These are phyloP conservation scores for Muschampia plurimacula DNA, from an alignment of 2,888 invertebrate species.

Conservation along the genomic window DNA sequence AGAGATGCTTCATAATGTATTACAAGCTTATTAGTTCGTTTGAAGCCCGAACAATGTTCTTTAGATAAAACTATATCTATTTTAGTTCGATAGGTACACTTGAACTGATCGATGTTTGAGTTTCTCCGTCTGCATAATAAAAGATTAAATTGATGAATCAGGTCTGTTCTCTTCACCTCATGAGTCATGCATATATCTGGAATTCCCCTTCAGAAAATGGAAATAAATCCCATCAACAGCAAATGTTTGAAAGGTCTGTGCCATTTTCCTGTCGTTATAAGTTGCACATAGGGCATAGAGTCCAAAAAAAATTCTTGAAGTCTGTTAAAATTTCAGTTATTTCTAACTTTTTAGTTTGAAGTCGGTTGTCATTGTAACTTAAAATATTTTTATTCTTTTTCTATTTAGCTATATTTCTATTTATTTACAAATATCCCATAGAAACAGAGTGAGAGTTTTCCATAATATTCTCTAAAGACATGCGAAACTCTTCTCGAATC, in stretches of 20 bases:
- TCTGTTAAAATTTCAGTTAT: no score
- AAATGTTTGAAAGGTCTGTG: background rate
- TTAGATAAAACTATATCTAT: constrained; percentile 3
- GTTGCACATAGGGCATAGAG: no score
- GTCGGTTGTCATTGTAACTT: no score
- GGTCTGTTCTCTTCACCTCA: constrained; percentile 12
- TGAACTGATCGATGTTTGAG: constrained; percentile 24
- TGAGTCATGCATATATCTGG: constrained; percentile 15
- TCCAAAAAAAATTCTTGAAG: no score
- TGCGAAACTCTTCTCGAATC: no score
- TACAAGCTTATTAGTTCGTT: constrained; percentile 22
- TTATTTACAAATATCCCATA: no score
- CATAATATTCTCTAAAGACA: no score
- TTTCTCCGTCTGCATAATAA: constrained; percentile 28
- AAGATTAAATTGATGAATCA: constrained; percentile 26
- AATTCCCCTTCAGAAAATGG: background rate
- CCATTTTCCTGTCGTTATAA: no score
- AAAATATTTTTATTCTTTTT: no score
- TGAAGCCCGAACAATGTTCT: constrained; percentile 28
- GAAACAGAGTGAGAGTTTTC: no score
- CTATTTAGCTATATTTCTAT: no score
- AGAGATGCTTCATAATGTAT: constrained; percentile 18
- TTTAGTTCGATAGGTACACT: constrained; percentile 24
- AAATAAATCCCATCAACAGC: background rate
- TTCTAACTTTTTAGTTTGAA: no score